Evolutionary conservation across 1,140 invertebrate genomes (phyloP).

Genomic region (Wiebesia pumilae): DNA sequence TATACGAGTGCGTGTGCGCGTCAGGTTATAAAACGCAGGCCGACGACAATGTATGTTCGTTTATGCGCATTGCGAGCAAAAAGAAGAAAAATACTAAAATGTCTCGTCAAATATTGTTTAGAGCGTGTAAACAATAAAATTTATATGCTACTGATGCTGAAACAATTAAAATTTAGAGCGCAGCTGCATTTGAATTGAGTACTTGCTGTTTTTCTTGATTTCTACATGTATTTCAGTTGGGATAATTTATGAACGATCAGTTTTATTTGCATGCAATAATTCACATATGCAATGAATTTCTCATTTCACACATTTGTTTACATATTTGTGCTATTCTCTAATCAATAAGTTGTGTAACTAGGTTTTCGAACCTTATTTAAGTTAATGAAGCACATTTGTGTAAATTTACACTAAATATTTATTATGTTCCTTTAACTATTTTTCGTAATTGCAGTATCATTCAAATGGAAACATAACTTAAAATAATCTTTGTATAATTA

Average conservation of each 20-base stretch:
- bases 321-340: not conserved
- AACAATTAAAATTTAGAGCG: conserved; percentile 14
- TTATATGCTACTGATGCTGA: not conserved
- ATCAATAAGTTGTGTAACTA: conserved; percentile 9
- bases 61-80: not conserved
- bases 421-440: not conserved
- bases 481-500: no score
- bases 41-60: not conserved
- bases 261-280: not conserved
- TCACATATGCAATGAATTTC: not conserved
- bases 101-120: conserved; percentile 40
- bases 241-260: not conserved
- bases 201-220: not conserved
- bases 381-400: not conserved
- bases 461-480: no score
- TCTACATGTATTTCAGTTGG: not conserved
- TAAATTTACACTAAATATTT: no score
- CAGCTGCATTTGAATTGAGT: not conserved
- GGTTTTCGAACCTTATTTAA: not conserved
- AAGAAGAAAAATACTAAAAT: conserved; percentile 18
- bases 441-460: not conserved
- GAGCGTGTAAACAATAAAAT: conserved; percentile 8
- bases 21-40: not conserved
- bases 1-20: not conserved
- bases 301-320: not conserved